A percentile compares a stretch with the other conserved stretches of the same genome.
These are phyloP conservation scores for Lamprotornis superbus DNA, from an alignment of 2,113 vertebrate genomes.

Conservation along the genomic window DNA sequence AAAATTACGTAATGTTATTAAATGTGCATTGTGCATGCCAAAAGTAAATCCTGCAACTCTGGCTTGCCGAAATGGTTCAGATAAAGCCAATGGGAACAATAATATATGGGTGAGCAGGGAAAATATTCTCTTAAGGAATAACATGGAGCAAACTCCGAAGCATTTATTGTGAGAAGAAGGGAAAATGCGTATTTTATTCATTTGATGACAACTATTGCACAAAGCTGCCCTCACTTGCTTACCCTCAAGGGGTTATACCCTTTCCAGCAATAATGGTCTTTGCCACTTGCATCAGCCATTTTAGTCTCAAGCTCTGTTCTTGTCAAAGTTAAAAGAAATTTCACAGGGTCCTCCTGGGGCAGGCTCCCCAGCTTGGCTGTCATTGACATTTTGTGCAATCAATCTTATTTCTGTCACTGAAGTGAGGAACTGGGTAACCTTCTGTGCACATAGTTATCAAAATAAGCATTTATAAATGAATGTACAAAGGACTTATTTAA, in stretches of 20 bases:
- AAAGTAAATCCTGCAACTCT: background rate
- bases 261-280: background rate
- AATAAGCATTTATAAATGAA: conserved; percentile 39
- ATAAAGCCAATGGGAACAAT: conserved; percentile 9
- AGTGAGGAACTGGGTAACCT: conserved; percentile 14
- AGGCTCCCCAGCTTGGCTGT: background rate
- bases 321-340: conserved; percentile 29
- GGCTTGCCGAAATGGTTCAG: background rate
- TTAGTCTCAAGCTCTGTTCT: background rate
- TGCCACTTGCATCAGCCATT: background rate
- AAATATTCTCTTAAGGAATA: background rate
- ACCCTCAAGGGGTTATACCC: background rate
- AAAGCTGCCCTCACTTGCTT: background rate
- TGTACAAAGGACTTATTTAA: conserved; percentile 36
- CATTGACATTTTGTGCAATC: background rate
- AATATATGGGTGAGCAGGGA: background rate
- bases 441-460: conserved; percentile 29
- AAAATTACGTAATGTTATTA: conserved; percentile 11
- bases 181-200: background rate
- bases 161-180: background rate
- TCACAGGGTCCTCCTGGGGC: background rate
- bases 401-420: conserved; percentile 25
- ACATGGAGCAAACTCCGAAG: background rate
- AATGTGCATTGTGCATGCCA: background rate
- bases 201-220: background rate